phyloP scores from a whole-genome alignment of 1,140 invertebrate genomes.

The Drosophila subpulchrella region DNA sequence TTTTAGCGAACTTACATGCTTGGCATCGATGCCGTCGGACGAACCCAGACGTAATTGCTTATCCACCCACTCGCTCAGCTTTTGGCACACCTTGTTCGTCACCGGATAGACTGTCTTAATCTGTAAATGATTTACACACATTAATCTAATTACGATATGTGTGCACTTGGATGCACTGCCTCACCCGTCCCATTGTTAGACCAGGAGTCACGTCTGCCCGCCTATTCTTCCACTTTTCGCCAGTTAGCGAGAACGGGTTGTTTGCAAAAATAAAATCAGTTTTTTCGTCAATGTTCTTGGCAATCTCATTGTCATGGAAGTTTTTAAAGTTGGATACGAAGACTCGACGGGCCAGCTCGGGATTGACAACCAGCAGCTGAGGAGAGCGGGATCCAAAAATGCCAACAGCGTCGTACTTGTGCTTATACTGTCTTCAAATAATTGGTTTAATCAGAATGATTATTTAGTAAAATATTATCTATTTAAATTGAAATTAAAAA shows the following conservation, averaged over 20 bases:
- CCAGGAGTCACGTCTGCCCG: constrained; percentile 86
- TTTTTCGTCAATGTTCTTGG: constrained; percentile 75
- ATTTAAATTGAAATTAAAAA: too few species aligned
- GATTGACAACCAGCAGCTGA: constrained; percentile 85
- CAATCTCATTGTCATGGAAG: constrained; percentile 83
- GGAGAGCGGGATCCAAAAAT: constrained; percentile 59
- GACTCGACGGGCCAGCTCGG: constrained; percentile 85
- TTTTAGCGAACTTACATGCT: constrained; percentile 52
- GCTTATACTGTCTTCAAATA: constrained; percentile 52
- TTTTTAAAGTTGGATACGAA: constrained; percentile 85
- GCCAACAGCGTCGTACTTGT: constrained; percentile 70
- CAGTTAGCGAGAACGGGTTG: constrained; percentile 85
- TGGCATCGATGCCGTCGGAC: constrained; percentile 56
- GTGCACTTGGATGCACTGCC: neutral
- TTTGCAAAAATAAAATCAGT: constrained; percentile 84
- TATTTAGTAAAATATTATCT: neutral
- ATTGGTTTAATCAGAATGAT: too few species aligned
- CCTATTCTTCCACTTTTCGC: constrained; percentile 86
- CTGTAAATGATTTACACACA: constrained; percentile 15
- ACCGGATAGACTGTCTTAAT: constrained; percentile 78
- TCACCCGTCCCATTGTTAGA: constrained; percentile 84
- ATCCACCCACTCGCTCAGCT: constrained; percentile 55
- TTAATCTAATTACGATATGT: neutral
- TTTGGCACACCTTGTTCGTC: constrained; percentile 68
- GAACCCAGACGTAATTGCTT: constrained; percentile 50